Evolutionary conservation across 2,797 vertebrate species (phyloP), one percentile per base, ranked within the genome.

Genomic region (Nannoperca obscura): DNA sequence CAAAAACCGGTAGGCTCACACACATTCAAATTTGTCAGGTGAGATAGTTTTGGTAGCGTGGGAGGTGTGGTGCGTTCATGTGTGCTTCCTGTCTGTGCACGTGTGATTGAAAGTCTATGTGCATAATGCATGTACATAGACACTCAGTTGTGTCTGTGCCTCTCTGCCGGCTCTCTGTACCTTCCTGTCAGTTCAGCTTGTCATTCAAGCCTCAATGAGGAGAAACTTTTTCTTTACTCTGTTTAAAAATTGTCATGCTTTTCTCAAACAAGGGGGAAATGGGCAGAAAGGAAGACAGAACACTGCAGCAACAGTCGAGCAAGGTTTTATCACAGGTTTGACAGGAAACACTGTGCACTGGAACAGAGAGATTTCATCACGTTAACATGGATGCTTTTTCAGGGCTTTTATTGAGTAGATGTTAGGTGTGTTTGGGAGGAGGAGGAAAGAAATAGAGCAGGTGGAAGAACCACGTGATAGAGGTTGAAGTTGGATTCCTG

Each of bases 11-110:
- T 80, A 78, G 80, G 63, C 87, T 78, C 57, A 36, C 89, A 70
- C 88, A 85, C 81, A 68, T 82, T 83, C 78, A 90, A 91, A 92
- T 92, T 91, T 90, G 90, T 91, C 91, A 92, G 91, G 88, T 91
- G 87, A 90, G 88, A 65, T 76, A 49, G 76, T 88, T 88, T 90
- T 84, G 85, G 85, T 83, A 83, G 91, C 84, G 92, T 92, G 87
- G 90, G 90, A 88, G 90, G 91, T 81, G 86, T 62, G 80, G 67
- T 63, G 88, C 22, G 73, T 82, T 64, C 50, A 64, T 76, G 77
- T 80, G 87, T 34, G 82, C 87, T 86, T 86, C 80, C 85, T 57
- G 58, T 53, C 78, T 61, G 82, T 81, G 83, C 84, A 78, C 44
- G 38, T 60, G 76, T 47, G 85, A 82, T 82, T 88, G 84, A 84